Conservation (phyloP, 2,113 vertebrate species). For the Gavia stellata region DNA sequence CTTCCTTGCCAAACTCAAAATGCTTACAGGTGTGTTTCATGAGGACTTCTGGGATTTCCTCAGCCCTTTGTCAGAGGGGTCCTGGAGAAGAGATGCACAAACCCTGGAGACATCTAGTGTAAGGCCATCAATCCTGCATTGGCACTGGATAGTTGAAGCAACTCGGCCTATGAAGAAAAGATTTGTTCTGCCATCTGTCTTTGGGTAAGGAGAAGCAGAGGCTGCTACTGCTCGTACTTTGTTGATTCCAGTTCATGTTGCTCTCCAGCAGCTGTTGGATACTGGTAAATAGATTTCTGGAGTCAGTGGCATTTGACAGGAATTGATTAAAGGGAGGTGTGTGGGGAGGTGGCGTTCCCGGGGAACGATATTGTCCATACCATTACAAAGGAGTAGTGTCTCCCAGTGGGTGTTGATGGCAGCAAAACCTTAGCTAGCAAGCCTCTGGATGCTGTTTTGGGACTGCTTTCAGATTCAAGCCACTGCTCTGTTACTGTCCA, state of each 20-base stretch:
- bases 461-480: not conserved
- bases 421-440: not conserved
- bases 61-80: constrained; percentile 35
- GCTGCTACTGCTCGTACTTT: not conserved
- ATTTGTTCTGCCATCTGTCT: constrained; percentile 28
- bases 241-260: not conserved
- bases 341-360: not conserved
- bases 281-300: not conserved
- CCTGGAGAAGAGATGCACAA: constrained; percentile 32
- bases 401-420: not conserved
- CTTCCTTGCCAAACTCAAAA: constrained; percentile 43
- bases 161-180: constrained; percentile 5
- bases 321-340: not conserved
- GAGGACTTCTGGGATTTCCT: constrained; percentile 47
- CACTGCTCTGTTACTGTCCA: not conserved
- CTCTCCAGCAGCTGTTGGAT: not conserved
- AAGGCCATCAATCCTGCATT: constrained; percentile 19
- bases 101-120: constrained; percentile 37
- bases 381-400: not conserved
- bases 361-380: not conserved
- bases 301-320: not conserved
- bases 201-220: constrained; percentile 45
- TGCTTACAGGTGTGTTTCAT: constrained; percentile 46
- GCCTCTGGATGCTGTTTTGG: not conserved
- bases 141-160: constrained; percentile 28